Percentiles rank a stretch among this genome's conserved stretches.
Conservation (phyloP, 2,797 vertebrate genomes). For the Anas acuta region DNA sequence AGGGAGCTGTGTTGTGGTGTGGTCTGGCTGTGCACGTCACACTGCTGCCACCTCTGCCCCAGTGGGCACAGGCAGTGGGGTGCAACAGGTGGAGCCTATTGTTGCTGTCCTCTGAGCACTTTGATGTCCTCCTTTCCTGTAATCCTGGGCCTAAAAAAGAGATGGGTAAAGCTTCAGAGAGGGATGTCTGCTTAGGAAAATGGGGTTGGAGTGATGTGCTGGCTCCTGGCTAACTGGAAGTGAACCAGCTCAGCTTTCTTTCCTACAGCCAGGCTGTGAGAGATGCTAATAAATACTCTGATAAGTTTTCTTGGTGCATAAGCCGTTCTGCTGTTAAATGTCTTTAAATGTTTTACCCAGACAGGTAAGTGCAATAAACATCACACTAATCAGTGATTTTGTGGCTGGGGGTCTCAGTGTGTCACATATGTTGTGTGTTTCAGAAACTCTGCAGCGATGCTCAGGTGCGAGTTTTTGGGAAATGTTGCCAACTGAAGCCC, state of each 20-base stretch:
- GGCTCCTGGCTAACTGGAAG: not conserved
- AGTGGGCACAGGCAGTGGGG: not conserved
- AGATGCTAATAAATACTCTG: not conserved
- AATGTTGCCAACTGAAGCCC: slow-evolving; percentile 92
- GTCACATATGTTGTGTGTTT: slow-evolving; percentile 25
- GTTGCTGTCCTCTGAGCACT: not conserved
- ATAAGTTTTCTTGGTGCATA: not conserved
- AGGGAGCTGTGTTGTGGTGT: not conserved
- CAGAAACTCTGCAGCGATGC: slow-evolving; percentile 89
- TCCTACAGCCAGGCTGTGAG: not conserved
- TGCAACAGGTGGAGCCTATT: not conserved
- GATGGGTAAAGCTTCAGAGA: not conserved
- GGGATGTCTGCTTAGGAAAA: not conserved
- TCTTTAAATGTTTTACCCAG: not conserved
- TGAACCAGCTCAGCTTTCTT: not conserved
- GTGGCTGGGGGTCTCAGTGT: not conserved
- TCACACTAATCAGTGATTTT: not conserved
- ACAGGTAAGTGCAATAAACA: not conserved
- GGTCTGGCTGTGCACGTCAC: not conserved
- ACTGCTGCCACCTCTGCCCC: not conserved
- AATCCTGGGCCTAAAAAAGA: not conserved
- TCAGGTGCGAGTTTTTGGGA: slow-evolving; percentile 91
- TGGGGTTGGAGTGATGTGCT: not conserved
- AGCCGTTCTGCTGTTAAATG: not conserved
- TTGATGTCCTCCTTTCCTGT: not conserved